Evolutionary conservation across 2,113 vertebrate genomes (phyloP).

Genomic region (Felis catus): F.catus_Fca126_mat1.0 CM031419.1:35507501-35508000

Average conservation of each 20-base stretch:
- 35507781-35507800: neutral
- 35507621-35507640: neutral
- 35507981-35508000: neutral
- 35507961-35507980: neutral
- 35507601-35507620: constrained; percentile 11
- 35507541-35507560: neutral
- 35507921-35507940: neutral
- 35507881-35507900: neutral
- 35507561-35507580: neutral
- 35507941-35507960: neutral
- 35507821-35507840: neutral
- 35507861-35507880: neutral
- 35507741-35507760: constrained; percentile 14
- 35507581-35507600: neutral
- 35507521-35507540: constrained; percentile 28
- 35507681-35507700: neutral
- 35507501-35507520: constrained; percentile 10
- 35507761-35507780: neutral
- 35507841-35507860: neutral
- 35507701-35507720: neutral
- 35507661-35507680: neutral
- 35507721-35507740: neutral
- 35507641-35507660: neutral
- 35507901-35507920: neutral
- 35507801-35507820: constrained; percentile 11